phyloP scores from a whole-genome alignment of 2,888 invertebrate genomes.

The Horisme vitalbata region DNA sequence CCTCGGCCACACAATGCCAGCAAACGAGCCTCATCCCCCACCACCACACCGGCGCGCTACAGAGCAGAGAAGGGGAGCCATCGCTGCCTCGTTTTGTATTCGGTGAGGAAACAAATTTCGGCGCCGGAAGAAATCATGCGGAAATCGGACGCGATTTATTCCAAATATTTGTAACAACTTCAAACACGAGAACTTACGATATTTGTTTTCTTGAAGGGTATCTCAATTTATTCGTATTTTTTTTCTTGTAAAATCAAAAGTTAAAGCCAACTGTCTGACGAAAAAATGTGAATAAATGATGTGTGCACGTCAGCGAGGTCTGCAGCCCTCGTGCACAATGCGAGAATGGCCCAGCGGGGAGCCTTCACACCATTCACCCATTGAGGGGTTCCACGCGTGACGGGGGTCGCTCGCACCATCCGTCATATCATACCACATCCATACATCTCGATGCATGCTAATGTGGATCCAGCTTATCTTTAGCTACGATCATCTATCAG shows the following conservation, averaged over 20 bases:
- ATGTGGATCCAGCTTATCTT: slow-evolving; percentile 36
- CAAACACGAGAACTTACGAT: slow-evolving; percentile 28
- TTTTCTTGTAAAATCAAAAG: slow-evolving; percentile 50
- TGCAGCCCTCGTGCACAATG: slow-evolving; percentile 51
- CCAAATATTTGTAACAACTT: slow-evolving; percentile 61
- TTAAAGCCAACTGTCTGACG: slow-evolving; percentile 58
- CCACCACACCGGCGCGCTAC: too few relatives aligned
- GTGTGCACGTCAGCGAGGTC: slow-evolving; percentile 56
- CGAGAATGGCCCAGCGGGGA: slow-evolving; percentile 70
- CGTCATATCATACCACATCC: slow-evolving; percentile 53
- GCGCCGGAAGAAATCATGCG: slow-evolving; percentile 52
- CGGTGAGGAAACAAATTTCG: slow-evolving; percentile 53
- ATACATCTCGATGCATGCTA: slow-evolving; percentile 41
- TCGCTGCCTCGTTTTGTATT: slow-evolving; percentile 52
- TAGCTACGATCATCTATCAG: slow-evolving; percentile 9
- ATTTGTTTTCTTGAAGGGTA: slow-evolving; percentile 37
- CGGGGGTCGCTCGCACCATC: slow-evolving; percentile 65
- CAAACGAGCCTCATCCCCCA: slow-evolving; percentile 14
- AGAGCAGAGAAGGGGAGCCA: slow-evolving; percentile 6
- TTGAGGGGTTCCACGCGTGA: slow-evolving; percentile 56
- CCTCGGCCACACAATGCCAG: slow-evolving; percentile 14
- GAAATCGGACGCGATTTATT: slow-evolving; percentile 56
- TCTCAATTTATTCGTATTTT: slow-evolving; percentile 40
- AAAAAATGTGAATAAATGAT: slow-evolving; percentile 63
- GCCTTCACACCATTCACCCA: slow-evolving; percentile 64